Conservation (phyloP, 2,888 invertebrate species). For the Chrysolina americana region DNA sequence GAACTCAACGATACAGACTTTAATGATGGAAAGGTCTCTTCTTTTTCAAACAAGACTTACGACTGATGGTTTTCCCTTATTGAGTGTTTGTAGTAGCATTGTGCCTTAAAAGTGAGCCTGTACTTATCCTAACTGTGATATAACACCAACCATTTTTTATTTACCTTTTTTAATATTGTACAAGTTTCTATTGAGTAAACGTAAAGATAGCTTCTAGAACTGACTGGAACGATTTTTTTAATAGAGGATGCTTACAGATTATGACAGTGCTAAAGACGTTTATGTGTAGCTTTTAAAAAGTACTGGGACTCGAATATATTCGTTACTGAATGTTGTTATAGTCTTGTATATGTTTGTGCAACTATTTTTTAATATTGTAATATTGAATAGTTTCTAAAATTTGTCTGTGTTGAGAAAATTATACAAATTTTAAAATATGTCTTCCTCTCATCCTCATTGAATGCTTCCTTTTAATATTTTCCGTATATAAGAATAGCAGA, state of each 20-base stretch:
- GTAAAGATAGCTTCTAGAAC: background rate
- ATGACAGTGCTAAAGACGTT: background rate
- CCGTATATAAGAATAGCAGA: too few species aligned
- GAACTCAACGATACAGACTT: conserved; percentile 28
- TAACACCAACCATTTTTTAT: conserved; percentile 33
- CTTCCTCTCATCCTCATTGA: too few species aligned
- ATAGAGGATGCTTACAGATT: background rate
- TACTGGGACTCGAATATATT: background rate
- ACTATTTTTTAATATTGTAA: conserved; percentile 2
- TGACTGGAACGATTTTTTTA: background rate
- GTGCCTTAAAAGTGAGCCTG: conserved; percentile 32
- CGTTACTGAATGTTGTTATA: background rate
- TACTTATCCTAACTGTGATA: conserved; percentile 50
- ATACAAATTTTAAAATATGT: background rate
- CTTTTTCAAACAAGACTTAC: conserved; percentile 56
- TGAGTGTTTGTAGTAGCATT: conserved; percentile 43
- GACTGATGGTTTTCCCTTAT: conserved; percentile 57
- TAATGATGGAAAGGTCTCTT: conserved; percentile 10
- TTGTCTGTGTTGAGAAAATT: background rate
- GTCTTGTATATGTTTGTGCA: background rate
- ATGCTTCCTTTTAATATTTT: too few species aligned
- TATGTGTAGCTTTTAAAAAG: conserved; percentile 1
- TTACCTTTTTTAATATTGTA: conserved; percentile 7
- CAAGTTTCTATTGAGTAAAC: background rate
- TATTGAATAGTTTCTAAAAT: background rate